Evolutionary conservation across 1,140 invertebrate species (phyloP), one percentile per base, ranked within the genome.

Genomic region (Popillia japonica): DNA sequence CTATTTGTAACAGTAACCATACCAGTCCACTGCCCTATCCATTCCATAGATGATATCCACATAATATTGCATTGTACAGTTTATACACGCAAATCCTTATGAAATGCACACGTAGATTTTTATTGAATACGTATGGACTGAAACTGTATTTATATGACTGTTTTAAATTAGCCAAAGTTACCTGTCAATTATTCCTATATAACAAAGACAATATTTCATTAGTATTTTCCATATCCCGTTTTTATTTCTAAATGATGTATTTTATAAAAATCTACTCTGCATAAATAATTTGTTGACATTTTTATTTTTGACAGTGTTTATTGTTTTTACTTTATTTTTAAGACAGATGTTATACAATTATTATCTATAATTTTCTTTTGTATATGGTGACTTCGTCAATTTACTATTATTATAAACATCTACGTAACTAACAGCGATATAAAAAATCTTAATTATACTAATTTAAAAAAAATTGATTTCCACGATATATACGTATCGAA

Each of bases 21-120:
- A 22, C 61, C 61, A 68, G 61, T 75, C 74, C 78, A 79, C 78
- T 79, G 78, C 78, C 78, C 78, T 77, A 72, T 77, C 75, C 78
- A 79, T 79, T 79, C 78, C 78, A 79, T 79, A 77, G 40, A 76
- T 44, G 41, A 41, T 74, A 41, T 44, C 41, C 72, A 74, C 42
- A 20, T 68, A 68, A 27, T 68, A 68, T 34, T 9, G 22, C 6
- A 68, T 68, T 68, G 61, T 68, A 68, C 20, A 68, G 61, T 68
- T 68, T 68, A 68, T 68, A 7, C 7, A 68, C 48, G 14, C 17
- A 14, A 55, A 55, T 55, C 48, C 48, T 55, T 55, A 55, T 11
- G 22, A 23, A 68, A 6, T 68, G 61, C 61, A 68, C 17, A 68
- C 9, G 61, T 68, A 68, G 61, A 34, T 68, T 68, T 68, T 68